Evolutionary conservation across 1,140 invertebrate genomes (phyloP).

Genomic region (Heliconius hewitsoni): DNA sequence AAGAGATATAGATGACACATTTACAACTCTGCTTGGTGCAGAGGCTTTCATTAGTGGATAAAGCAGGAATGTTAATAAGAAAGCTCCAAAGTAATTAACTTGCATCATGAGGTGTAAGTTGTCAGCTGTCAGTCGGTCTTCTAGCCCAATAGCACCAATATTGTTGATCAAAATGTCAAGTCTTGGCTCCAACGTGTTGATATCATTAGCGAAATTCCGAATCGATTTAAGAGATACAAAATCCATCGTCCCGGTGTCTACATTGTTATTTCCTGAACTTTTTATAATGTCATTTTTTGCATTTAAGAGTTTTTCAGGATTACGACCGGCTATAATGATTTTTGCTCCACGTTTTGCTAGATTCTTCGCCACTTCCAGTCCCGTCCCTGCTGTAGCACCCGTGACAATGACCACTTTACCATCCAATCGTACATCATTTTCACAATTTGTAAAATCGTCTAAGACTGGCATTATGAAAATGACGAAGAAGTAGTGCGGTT

Average conservation of each 20-base stretch:
- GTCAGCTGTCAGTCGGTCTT: conserved; percentile 73
- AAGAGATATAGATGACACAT: conserved; percentile 73
- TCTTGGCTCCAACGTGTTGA: conserved; percentile 64
- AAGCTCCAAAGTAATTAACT: conserved; percentile 82
- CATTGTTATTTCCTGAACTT: conserved; percentile 75
- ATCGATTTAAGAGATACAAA: conserved; percentile 56
- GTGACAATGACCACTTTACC: conserved; percentile 95
- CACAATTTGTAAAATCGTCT: conserved; percentile 60
- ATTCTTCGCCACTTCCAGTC: conserved; percentile 90
- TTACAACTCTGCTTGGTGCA: conserved; percentile 83
- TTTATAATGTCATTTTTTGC: conserved; percentile 83
- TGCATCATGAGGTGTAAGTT: conserved; percentile 81
- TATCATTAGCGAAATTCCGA: conserved; percentile 51
- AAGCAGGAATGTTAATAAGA: conserved; percentile 82
- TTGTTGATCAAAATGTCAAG: conserved; percentile 84
- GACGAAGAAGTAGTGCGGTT: background rate
- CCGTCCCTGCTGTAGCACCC: conserved; percentile 88
- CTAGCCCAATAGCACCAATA: conserved; percentile 67
- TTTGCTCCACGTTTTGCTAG: conserved; percentile 89
- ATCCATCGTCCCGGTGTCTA: conserved; percentile 74
- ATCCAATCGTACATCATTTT: conserved; percentile 82
- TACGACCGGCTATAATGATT: conserved; percentile 90
- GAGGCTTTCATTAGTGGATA: conserved; percentile 81
- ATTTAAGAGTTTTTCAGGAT: conserved; percentile 82
- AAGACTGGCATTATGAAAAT: background rate